Base-by-base conservation (phyloP, 2,113 vertebrate genomes). In the Colistium nudipinnis region DNA sequence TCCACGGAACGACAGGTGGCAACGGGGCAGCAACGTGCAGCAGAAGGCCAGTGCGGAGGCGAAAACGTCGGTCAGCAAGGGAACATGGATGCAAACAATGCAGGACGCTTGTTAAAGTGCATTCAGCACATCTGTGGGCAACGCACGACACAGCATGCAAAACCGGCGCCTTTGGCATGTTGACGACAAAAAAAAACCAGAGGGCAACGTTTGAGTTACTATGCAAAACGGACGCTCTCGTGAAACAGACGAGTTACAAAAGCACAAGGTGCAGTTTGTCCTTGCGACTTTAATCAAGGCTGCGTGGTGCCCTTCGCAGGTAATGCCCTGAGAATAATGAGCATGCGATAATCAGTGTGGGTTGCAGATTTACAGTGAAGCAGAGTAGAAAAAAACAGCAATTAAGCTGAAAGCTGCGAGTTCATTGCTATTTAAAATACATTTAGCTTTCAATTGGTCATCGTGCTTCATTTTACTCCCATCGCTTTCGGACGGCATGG, bases 221-320 rank as follows among this genome's bases (percentile, higher is more conserved):
- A n/a, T 36, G 27, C 47, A 49, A 25, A 44, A 51, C n/a, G 11
- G 28, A 62, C 24, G 4, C 17, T 36, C 25, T 2, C 44, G 5
- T 56, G 16, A 51, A 70, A 60, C n/a, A 66, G 47, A 80, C 17
- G 27, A 71, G 51, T 63, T 10, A 64, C 64, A 45, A 62, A 75
- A 72, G 64, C 41, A 68, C 45, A 41, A 55, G 17, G 43, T 13
- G 55, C n/a, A 27, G 41, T 48, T 62, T 36, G 41, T 33, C 49
- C 51, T 53, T 62, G 63, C 14, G 38, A 48, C 19, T 27, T 62
- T 13, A 56, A 70, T 45, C 5, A 47, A 38, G 19, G 43, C 44
- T 36, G 44, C 0, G 38, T 19, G 4, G 30, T 33, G n/a, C n/a
- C n/a, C n/a, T n/a, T n/a, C n/a, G 25, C 41, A 48, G 30, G 31